Base-by-base conservation (phyloP, 23 tunicate genomes). In the Diplosoma virens region DNA sequence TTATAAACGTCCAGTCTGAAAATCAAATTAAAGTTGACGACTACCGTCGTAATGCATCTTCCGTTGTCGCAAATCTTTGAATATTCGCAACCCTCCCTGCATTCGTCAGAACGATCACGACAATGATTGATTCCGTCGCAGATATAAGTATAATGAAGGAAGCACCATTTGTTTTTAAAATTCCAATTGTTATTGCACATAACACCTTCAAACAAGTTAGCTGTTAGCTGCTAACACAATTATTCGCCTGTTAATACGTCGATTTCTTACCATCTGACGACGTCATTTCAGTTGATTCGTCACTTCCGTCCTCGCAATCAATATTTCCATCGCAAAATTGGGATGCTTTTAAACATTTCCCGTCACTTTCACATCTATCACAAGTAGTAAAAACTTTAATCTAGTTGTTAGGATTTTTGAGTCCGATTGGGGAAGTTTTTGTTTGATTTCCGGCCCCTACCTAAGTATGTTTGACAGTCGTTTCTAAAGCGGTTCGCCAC, bases 121-220 rank as follows among this genome's bases (percentile, higher is more conserved):
- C 95, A 87, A 50, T 87, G 95, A 52, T 87, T 86, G 23, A 87
- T 87, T 17, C 86, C 81, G 64, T 87, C 95, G 54, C 95, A 87
- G 24, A 87, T 28, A 34, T 71, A 81, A 0, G 30, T 22, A 0
- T 26, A 14, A 2, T 83, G 95, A 0, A 87, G 67, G 47, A 41
- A 31, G 33, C 95, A 87, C 32, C 58, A 34, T 20, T 31, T 35
- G 11, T 67, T 32, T 11, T 65, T 73, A 67, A 33, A 27, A 41
- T 87, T 87, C 95, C 95, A 87, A 47, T 82, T 87, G 77, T 76
- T 87, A 22, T 73, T 87, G 78, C 95, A 87, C 50, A 47, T 7
- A 16, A 87, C 58, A 11, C 95, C 93, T 86, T 1, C 4, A 50
- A 34, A 70, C 11, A n/a, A n/a, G n/a, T n/a, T 18, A 74, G 16